Percentiles rank a stretch among this genome's conserved stretches.
Conservation (phyloP, 2,888 invertebrate genomes). For the Branchinecta sandiegonensis region DNA sequence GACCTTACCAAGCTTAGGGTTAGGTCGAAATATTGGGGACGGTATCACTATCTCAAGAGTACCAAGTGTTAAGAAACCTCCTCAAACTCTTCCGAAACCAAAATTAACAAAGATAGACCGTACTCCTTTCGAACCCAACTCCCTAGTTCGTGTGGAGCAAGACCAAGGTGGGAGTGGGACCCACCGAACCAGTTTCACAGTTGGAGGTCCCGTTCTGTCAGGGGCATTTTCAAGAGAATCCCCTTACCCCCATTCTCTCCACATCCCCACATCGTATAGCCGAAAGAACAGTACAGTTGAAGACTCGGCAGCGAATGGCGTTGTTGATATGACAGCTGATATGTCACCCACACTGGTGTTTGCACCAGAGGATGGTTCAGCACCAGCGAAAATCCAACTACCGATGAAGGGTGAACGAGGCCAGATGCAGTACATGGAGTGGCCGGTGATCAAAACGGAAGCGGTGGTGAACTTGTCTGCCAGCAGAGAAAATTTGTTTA, state of each 20-base stretch:
- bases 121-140: neutral
- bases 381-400: neutral
- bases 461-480: neutral
- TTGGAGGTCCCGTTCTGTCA: no score
- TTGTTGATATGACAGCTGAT: neutral
- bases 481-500: neutral
- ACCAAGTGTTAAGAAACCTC: neutral
- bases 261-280: neutral
- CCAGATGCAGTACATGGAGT: neutral
- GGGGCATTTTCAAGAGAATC: no score
- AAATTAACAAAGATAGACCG: neutral
- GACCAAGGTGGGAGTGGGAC: neutral
- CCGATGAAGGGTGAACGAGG: neutral
- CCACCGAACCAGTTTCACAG: neutral
- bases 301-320: neutral
- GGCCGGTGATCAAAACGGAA: neutral
- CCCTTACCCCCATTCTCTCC: no score
- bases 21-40: neutral
- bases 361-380: constrained; percentile 10
- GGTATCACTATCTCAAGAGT: neutral
- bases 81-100: neutral
- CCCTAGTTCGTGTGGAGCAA: neutral
- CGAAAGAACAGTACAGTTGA: neutral
- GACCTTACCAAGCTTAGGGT: neutral
- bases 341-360: neutral